Evolutionary conservation across 1,140 invertebrate species (phyloP).

Genomic region (Aphelinus atriplicis): DNA sequence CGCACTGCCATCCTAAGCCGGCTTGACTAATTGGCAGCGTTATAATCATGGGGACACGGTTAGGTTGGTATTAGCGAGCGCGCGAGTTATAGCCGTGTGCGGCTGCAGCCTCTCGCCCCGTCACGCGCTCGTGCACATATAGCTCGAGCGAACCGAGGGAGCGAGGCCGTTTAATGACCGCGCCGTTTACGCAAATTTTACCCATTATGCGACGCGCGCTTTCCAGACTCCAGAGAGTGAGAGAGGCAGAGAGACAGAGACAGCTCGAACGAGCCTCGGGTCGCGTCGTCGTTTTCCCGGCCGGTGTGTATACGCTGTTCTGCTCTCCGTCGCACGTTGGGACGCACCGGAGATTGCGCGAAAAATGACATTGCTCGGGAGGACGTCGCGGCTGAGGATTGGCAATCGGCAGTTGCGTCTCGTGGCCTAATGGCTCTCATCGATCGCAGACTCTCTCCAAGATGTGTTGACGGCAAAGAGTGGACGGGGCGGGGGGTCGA

Average conservation of each 20-base stretch:
- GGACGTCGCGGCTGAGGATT: too few relatives aligned
- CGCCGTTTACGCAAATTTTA: conserved; percentile 68
- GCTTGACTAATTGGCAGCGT: conserved; percentile 67
- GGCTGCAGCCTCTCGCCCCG: conserved; percentile 25
- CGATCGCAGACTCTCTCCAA: too few relatives aligned
- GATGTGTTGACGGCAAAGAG: too few relatives aligned
- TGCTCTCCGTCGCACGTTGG: background rate
- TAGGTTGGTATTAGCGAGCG: conserved; percentile 64
- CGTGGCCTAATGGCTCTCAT: too few relatives aligned
- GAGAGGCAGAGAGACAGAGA: conserved; percentile 11
- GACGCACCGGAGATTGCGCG: conserved; percentile 34
- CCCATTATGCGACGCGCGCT: conserved; percentile 61
- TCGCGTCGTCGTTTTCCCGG: background rate
- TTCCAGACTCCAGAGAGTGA: conserved; percentile 37
- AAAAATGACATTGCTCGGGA: conserved; percentile 34
- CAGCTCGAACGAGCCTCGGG: conserved; percentile 46
- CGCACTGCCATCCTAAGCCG: conserved; percentile 62
- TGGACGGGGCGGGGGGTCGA: too few relatives aligned
- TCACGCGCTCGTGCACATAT: conserved; percentile 51
- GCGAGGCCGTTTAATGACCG: conserved; percentile 32
- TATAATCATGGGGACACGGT: conserved; percentile 67
- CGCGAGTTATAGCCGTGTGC: conserved; percentile 62
- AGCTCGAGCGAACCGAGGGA: conserved; percentile 42
- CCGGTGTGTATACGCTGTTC: background rate
- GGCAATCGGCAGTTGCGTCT: too few relatives aligned